Conservation (phyloP, 2,797 vertebrate species). For the Rhinichthys osculus region DNA sequence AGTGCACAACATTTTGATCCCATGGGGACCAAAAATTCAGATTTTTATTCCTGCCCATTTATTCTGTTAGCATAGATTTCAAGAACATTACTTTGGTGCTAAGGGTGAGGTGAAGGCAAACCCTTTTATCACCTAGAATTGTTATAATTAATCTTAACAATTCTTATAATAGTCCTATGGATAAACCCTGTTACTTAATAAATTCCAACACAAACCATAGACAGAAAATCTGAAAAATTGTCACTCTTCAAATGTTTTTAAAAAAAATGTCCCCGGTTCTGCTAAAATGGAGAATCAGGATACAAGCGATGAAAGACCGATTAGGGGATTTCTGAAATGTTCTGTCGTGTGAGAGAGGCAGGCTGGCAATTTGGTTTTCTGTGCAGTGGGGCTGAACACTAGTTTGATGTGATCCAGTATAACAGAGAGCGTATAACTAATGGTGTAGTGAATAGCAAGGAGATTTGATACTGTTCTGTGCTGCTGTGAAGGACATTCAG, state of each 20-base stretch:
- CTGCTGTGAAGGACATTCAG: conserved; percentile 29
- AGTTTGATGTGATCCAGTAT: conserved; percentile 22
- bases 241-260: conserved; percentile 11
- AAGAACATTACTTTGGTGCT: background rate
- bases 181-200: conserved; percentile 33
- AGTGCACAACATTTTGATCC: background rate
- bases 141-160: background rate
- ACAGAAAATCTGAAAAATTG: background rate
- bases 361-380: background rate
- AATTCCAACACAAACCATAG: conserved; percentile 31
- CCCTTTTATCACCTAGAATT: background rate
- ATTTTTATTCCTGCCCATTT: background rate
- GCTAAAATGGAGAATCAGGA: conserved; percentile 6
- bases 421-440: conserved; percentile 19
- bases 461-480: background rate
- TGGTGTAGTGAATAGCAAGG: conserved; percentile 10
- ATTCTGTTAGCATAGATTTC: background rate
- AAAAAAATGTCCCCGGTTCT: conserved; percentile 11
- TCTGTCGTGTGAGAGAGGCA: background rate
- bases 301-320: background rate
- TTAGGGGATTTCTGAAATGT: background rate
- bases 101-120: background rate
- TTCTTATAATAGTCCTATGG: conserved; percentile 26
- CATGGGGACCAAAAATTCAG: too few relatives aligned
- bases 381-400: background rate